Conservation (phyloP, 2,797 vertebrate genomes). For the Harpagifer antarcticus region DNA sequence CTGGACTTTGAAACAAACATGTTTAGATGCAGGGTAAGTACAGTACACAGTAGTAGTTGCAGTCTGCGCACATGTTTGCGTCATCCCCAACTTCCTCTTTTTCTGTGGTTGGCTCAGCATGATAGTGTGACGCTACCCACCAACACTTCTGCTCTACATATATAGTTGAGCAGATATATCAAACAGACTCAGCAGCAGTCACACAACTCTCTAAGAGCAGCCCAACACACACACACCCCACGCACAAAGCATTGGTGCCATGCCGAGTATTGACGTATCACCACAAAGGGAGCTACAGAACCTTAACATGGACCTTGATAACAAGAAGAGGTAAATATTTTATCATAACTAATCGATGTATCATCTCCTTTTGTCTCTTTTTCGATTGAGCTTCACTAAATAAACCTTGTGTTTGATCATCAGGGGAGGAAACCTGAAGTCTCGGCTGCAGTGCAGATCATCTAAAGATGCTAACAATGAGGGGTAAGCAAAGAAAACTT, state of each 20-base stretch:
- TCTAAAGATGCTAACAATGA: slow-evolving; percentile 40
- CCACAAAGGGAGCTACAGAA: slow-evolving; percentile 56
- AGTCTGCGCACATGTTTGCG: slow-evolving; percentile 48
- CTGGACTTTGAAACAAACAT: slow-evolving; percentile 53
- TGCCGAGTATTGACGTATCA: slow-evolving; percentile 70
- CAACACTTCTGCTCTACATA: slow-evolving; percentile 22
- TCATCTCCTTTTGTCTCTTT: background rate
- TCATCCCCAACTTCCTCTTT: slow-evolving; percentile 85
- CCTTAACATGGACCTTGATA: slow-evolving; percentile 71
- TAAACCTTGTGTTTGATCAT: slow-evolving; percentile 21
- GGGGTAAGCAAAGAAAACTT: slow-evolving; percentile 57
- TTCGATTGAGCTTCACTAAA: slow-evolving; percentile 5
- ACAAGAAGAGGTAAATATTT: slow-evolving; percentile 71
- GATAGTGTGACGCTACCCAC: slow-evolving; percentile 59
- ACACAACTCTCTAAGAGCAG: slow-evolving; percentile 12
- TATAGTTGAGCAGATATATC: slow-evolving; percentile 34
- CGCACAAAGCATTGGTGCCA: slow-evolving; percentile 36
- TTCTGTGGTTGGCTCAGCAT: slow-evolving; percentile 73
- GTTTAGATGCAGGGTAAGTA: slow-evolving; percentile 25
- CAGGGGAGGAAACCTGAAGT: slow-evolving; percentile 66
- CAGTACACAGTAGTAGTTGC: slow-evolving; percentile 34
- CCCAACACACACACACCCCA: background rate
- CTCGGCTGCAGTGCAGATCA: slow-evolving; percentile 56
- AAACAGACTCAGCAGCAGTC: slow-evolving; percentile 30
- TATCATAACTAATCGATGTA: background rate